Base-by-base conservation (phyloP, 2,888 invertebrate genomes). In the Lymantria dispar region DNA sequence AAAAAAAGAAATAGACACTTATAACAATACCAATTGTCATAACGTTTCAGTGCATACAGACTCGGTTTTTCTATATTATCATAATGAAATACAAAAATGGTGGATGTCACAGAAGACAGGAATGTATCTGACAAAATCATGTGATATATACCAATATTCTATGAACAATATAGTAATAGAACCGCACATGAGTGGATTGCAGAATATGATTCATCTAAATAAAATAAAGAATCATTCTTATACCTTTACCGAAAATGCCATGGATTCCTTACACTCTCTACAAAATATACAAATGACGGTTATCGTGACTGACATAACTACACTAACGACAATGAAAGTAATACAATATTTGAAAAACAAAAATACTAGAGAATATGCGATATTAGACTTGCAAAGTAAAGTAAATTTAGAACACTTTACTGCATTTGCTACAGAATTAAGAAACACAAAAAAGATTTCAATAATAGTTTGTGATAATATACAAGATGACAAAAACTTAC, bases 31-130 rank as follows among this genome's bases (percentile, higher is more conserved):
- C 3, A 22, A 22, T 3, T 2, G 22, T 5, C 22, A 22, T 22
- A 5, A 22, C 5, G 5, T 22, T 22, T 22, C 22, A 3, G 22
- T 22, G 22, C 22, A 22, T 3, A 22, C 22, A 3, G 22, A 22
- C 5, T 22, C 12, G 12, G 12, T 63, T 12, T 63, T 47, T n/a
- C 42, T 54, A 11, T 51, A 52, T 37, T 62, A 56, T 33, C 62
- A 62, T 12, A 33, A 60, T 22, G 48, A 49, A 43, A 57, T 62
- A 22, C 60, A 58, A 36, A 58, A 47, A 29, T 44, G 55, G 40
- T 64, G 62, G 62, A 52, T 62, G 60, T 3, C n/a, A 0, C 44
- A 0, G 54, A 50, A 22, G 22, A 22, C 8, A 48, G 42, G 37
- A 5, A 30, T n/a, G 10, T 22, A 22, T 22, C 5, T 22, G 5